Evolutionary conservation across 2,797 vertebrate species (phyloP), one percentile per base, ranked within the genome.

Genomic region (Syndactyla subalaris): DNA sequence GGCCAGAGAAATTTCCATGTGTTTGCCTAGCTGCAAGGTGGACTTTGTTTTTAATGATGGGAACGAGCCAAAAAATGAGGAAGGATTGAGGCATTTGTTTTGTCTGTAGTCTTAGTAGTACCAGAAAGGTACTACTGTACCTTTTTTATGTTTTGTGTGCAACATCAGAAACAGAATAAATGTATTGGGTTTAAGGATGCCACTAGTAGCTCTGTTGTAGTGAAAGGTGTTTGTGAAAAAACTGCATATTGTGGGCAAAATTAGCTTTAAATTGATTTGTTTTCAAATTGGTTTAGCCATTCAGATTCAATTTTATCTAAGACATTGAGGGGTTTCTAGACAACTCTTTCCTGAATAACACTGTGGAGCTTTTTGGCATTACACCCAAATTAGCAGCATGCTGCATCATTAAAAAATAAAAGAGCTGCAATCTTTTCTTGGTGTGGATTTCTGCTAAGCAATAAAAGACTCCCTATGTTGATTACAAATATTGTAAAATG

Each of bases 391-490:
- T 94, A 93, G 85, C 88, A 92, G 41, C 66, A 79, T 84, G 84
- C 52, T 92, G 72, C 7, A 1, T 88, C 68, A 66, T 95, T 95
- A 95, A 89, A 94, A 92, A 92, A 83, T 92, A 51, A 72, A 72
- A 93, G 65, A 86, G 29, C 81, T 93, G 89, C 55, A 89, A 21
- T 94, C 95, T 95, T 95, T 94, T 76, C 92, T 93, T 96, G 82
- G 92, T 15, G 0, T 65, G 87, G 57, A 57, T 84, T 89, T 94
- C 86, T 89, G 43, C 41, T 75, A 84, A 95, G 52, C 2, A 14
- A 96, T 92, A 88, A 87, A 96, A 91, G 82, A 51, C 63, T 93
- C 70, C 85, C 80, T 87, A 26, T 84, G 76, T 72, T 95, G 89
- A 92, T 89, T 93, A 49, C 54, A 92, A 93, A 92, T 94, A 91